These are phyloP conservation scores for Percopsis transmontana DNA, from an alignment of 2,113 vertebrate genomes.

Conservation along the genomic window DNA sequence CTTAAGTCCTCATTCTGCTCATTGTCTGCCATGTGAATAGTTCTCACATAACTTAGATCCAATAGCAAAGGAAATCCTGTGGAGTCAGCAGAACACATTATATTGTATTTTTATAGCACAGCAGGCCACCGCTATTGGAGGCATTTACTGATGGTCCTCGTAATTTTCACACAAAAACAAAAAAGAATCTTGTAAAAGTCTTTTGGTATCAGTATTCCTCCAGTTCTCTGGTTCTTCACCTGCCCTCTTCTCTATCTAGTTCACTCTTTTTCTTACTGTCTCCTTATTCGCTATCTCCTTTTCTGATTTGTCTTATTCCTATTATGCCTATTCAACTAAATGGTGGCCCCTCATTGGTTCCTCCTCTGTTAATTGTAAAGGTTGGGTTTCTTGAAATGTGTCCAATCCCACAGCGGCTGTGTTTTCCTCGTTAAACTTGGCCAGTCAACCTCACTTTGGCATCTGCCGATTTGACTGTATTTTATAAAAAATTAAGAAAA, in stretches of 20 bases:
- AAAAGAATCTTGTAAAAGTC: constrained; percentile 25
- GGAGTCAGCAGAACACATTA: constrained; percentile 5
- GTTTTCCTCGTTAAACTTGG: constrained; percentile 50
- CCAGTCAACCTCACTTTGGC: constrained; percentile 37
- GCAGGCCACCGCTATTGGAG: neutral
- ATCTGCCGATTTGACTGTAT: constrained; percentile 57
- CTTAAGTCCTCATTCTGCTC: neutral
- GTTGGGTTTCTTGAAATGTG: constrained; percentile 37
- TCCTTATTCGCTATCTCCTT: constrained; percentile 2
- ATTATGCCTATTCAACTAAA: neutral
- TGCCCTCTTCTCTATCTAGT: neutral
- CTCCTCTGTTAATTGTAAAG: constrained; percentile 45
- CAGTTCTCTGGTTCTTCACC: constrained; percentile 11
- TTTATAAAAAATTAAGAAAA: constrained; percentile 45
- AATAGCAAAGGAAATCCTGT: constrained; percentile 4
- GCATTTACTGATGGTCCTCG: constrained; percentile 22
- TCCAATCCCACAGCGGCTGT: constrained; percentile 36
- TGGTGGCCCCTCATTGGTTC: constrained; percentile 18
- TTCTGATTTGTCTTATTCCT: constrained; percentile 8
- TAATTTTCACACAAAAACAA: neutral
- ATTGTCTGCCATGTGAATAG: neutral
- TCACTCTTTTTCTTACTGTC: neutral
- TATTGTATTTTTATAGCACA: neutral
- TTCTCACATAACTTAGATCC: constrained; percentile 15
- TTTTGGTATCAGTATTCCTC: constrained; percentile 16